Conservation (phyloP, 2,888 invertebrate species). For the Drosophila silvestris region DNA sequence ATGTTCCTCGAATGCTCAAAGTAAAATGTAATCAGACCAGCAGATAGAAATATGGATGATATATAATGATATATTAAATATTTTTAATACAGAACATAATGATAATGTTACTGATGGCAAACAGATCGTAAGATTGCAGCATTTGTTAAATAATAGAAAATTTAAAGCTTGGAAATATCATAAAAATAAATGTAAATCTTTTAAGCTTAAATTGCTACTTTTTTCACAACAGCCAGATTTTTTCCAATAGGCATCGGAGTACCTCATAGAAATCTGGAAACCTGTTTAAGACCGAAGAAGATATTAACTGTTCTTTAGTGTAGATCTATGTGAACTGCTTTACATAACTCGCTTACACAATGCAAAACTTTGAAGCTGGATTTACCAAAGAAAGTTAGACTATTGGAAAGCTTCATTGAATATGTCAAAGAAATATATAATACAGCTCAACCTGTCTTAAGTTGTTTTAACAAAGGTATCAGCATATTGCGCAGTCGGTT, state of each 20-base stretch:
- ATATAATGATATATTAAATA: background rate
- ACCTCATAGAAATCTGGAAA: background rate
- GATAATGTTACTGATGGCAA: background rate
- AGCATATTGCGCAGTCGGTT: background rate
- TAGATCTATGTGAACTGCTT: background rate
- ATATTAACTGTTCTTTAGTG: background rate
- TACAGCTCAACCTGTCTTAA: background rate
- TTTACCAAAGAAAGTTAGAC: background rate
- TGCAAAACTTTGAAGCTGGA: background rate
- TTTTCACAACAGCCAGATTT: background rate
- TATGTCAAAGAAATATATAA: background rate
- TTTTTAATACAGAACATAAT: background rate
- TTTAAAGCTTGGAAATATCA: background rate
- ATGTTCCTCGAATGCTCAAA: background rate
- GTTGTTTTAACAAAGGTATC: background rate
- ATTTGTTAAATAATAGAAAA: background rate
- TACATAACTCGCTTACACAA: background rate
- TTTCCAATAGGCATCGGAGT: background rate
- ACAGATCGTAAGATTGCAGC: background rate
- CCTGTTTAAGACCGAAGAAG: background rate
- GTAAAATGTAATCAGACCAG: background rate
- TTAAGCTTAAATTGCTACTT: background rate
- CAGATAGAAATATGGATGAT: background rate
- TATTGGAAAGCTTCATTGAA: background rate
- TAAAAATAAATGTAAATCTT: background rate